Evolutionary conservation across 2,888 invertebrate species (phyloP), one percentile per base, ranked within the genome.

Genomic region (Onchidella celtica): DNA sequence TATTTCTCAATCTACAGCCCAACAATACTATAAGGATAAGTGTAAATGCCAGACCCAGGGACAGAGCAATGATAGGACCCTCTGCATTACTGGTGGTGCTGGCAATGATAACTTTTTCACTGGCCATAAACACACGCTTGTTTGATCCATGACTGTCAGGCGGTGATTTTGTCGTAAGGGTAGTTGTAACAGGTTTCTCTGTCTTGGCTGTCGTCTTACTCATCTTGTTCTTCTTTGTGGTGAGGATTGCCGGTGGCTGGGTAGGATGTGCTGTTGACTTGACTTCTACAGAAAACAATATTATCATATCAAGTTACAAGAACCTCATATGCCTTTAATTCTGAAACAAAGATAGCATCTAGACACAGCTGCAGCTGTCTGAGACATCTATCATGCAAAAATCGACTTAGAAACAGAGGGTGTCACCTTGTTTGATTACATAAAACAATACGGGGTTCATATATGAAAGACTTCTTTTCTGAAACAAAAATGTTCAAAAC

Each of bases 1-100:
- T 96, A 82, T 96, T 96, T 87, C 97, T 95, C 92, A 97, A 94
- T 76, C 98, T 95, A 92, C 97, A 98, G 36, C 96, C 97, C 86
- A 97, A 96, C 90, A 98, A 94, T 81, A 96, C 95, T 70, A 96
- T 95, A 95, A 97, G 95, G 66, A 96, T 95, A 68, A 96, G 96
- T 38, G 97, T 97, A 89, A 97, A 95, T 85, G 95, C 95, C 85
- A 98, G 94, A 74, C 97, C 97, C 29, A 92, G 86, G 3, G 92
- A 88, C 74, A 93, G 88, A 24, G 92, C 92, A 21, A 92, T 88
- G 29, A 93, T 91, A 0, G 93, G 92, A 6, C 91, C 91, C 79
- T 91, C 89, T 11, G 87, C 87, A 72, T 84, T 84, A 76, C 89
- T 87, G 38, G 87, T 86, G 2, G 87, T 85, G 74, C 86, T 88